phyloP scores from a whole-genome alignment of 2,888 invertebrate species.

The Pterostichus niger region DNA sequence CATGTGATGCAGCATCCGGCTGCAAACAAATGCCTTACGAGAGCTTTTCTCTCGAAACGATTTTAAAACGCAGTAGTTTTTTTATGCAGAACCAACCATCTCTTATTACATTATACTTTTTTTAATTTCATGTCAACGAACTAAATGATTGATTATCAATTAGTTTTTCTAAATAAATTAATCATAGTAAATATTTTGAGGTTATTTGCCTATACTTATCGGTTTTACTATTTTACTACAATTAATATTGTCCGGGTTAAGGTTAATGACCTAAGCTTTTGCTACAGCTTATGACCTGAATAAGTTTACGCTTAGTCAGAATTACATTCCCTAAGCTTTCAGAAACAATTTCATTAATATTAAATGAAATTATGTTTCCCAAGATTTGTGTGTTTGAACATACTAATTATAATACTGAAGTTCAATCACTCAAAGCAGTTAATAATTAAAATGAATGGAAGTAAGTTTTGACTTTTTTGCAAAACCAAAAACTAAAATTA shows the following conservation, averaged over 20 bases:
- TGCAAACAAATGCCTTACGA: not conserved
- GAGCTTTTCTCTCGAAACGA: constrained; percentile 8
- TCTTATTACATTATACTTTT: constrained; percentile 1
- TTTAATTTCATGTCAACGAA: constrained; percentile 17
- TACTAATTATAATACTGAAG: no score
- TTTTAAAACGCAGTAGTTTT: constrained; percentile 7
- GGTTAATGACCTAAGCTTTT: constrained; percentile 20
- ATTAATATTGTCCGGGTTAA: constrained; percentile 21
- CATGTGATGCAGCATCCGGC: constrained; percentile 17
- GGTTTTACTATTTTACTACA: constrained; percentile 28
- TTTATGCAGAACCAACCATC: not conserved
- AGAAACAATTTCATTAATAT: no score
- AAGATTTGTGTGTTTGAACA: no score
- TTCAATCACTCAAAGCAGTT: no score
- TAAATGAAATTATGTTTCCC: no score
- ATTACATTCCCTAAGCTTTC: no score
- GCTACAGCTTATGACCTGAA: not conserved
- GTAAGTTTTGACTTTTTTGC: no score
- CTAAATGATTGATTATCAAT: no score
- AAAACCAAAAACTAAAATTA: no score
- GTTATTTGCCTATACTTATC: constrained; percentile 22
- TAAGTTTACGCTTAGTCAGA: no score
- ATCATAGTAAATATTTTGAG: not conserved
- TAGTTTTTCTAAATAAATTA: constrained; percentile 1
- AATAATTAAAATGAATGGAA: no score